Evolutionary conservation across 1,140 invertebrate species (phyloP).

Genomic region (Theocolax elegans): DNA sequence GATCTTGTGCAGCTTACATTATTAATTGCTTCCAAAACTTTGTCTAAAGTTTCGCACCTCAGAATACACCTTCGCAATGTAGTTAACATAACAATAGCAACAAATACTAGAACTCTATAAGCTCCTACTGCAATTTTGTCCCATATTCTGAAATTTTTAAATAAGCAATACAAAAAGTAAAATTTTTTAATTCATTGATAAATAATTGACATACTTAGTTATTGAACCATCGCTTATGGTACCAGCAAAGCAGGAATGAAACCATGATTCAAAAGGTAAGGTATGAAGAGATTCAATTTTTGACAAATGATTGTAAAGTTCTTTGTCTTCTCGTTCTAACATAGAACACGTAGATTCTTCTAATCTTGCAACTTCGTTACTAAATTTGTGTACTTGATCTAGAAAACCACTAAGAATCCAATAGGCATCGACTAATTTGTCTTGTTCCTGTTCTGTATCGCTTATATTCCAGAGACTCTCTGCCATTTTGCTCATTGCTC

Average conservation of each 20-base stretch:
- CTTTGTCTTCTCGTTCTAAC: slow-evolving; percentile 78
- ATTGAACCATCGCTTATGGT: slow-evolving; percentile 81
- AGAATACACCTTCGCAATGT: slow-evolving; percentile 75
- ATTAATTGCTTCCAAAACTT: slow-evolving; percentile 73
- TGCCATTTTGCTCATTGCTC: slow-evolving; percentile 74
- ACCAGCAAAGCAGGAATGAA: slow-evolving; percentile 82
- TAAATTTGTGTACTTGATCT: slow-evolving; percentile 73
- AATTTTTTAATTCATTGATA: not conserved
- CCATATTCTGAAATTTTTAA: slow-evolving; percentile 76
- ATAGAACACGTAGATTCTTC: slow-evolving; percentile 74
- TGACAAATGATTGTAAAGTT: slow-evolving; percentile 73
- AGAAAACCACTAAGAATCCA: slow-evolving; percentile 82
- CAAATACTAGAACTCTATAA: slow-evolving; percentile 82
- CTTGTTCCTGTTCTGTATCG: slow-evolving; percentile 69
- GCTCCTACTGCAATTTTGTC: slow-evolving; percentile 89
- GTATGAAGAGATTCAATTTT: slow-evolving; percentile 70
- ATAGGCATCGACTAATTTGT: slow-evolving; percentile 75
- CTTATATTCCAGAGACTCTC: slow-evolving; percentile 76
- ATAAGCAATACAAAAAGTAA: not conserved
- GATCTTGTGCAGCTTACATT: slow-evolving; percentile 68
- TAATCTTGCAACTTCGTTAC: slow-evolving; percentile 73
- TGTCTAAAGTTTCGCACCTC: slow-evolving; percentile 70
- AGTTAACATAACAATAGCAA: slow-evolving; percentile 78
- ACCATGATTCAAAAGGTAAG: slow-evolving; percentile 79
- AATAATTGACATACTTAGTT: slow-evolving; percentile 75